A percentile compares a stretch with the other conserved stretches of the same genome.
Evolutionary conservation across 2,797 vertebrate species (phyloP).

Genomic region (Leptatherina wallacei): DNA sequence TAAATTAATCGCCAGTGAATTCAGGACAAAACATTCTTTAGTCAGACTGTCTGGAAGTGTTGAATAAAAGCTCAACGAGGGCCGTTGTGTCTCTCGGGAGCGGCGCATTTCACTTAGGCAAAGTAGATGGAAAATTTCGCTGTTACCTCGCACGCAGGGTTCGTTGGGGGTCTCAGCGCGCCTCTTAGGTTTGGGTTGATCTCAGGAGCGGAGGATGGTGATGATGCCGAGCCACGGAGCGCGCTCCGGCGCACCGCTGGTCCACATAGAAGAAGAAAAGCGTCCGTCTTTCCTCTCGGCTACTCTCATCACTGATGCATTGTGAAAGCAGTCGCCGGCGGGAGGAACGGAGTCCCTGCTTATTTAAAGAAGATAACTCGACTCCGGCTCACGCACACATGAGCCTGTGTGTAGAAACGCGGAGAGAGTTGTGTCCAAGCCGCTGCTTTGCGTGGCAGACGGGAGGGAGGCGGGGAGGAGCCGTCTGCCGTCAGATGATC

Average conservation of each 20-base stretch:
- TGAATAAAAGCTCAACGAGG: background rate
- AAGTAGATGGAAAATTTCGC: slow-evolving; percentile 36
- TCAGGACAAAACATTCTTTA: slow-evolving; percentile 23
- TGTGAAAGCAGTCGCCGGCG: slow-evolving; percentile 66
- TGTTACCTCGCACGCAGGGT: slow-evolving; percentile 69
- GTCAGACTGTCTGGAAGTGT: slow-evolving; percentile 22
- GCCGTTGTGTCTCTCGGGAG: background rate
- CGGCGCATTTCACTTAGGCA: slow-evolving; percentile 5
- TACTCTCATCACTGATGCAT: slow-evolving; percentile 85
- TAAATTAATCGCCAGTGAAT: slow-evolving; percentile 36
- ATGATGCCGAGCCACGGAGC: slow-evolving; percentile 51
- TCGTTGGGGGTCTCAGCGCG: slow-evolving; percentile 53
- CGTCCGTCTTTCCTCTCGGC: slow-evolving; percentile 58
- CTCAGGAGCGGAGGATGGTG: slow-evolving; percentile 57
- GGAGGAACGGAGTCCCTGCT: slow-evolving; percentile 40
- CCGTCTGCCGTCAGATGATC: slow-evolving; percentile 75
- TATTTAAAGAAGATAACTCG: slow-evolving; percentile 52
- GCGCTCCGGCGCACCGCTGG: slow-evolving; percentile 65
- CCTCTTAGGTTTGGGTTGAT: slow-evolving; percentile 51
- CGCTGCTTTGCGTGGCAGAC: slow-evolving; percentile 50
- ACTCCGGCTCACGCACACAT: slow-evolving; percentile 49
- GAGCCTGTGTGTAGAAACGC: slow-evolving; percentile 38
- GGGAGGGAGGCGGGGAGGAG: slow-evolving; percentile 72
- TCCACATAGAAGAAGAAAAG: slow-evolving; percentile 54
- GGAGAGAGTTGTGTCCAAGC: slow-evolving; percentile 53